Conservation (phyloP, 2,888 invertebrate genomes). For the Criorhina ranunculi region DNA sequence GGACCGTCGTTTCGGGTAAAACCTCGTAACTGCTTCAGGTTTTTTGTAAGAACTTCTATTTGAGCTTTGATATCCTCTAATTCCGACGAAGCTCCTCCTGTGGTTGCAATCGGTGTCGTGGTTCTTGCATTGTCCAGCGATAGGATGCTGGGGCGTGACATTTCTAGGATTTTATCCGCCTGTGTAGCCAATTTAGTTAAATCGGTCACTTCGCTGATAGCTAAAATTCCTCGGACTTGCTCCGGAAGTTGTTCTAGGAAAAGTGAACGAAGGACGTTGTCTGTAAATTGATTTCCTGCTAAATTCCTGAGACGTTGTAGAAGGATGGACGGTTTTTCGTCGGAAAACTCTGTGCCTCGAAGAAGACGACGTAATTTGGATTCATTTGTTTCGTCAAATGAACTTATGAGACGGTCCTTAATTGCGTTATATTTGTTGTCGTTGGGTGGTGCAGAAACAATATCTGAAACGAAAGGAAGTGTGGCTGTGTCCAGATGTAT, state of each 20-base stretch:
- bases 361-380: constrained; percentile 20
- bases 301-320: constrained; percentile 23
- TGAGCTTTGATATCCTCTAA: no score
- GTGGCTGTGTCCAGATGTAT: constrained; percentile 7
- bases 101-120: no score
- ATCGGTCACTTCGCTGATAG: no score
- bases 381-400: constrained; percentile 24
- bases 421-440: no score
- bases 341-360: not conserved
- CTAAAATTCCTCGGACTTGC: constrained; percentile 1
- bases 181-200: no score
- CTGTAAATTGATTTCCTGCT: constrained; percentile 3
- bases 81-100: no score
- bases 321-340: constrained; percentile 26
- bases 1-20: not conserved
- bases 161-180: no score
- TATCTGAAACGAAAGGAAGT: constrained; percentile 20
- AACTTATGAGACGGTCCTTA: constrained; percentile 2
- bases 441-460: constrained; percentile 3
- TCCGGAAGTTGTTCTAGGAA: constrained; percentile 18
- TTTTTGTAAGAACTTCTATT: constrained; percentile 1
- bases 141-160: constrained; percentile 19
- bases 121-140: not conserved
- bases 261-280: constrained; percentile 16
- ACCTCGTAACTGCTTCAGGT: not conserved